Conservation (phyloP, 2,888 invertebrate genomes). For the Nomada ferruginata region DNA sequence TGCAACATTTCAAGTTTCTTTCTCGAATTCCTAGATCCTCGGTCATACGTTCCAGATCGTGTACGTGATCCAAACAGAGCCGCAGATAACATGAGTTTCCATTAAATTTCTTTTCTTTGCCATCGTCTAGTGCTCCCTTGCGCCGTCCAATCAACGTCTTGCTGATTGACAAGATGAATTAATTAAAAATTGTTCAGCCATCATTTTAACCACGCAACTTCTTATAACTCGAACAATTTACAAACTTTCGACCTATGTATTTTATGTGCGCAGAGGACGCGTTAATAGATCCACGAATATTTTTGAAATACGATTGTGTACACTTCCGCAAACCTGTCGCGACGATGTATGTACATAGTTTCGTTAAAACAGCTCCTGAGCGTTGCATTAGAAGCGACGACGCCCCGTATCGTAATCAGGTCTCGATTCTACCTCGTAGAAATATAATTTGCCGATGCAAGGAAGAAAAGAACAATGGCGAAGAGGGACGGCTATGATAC, state of each 20-base stretch:
- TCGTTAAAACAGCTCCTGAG: no score
- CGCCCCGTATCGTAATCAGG: conserved; percentile 66
- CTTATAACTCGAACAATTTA: neutral
- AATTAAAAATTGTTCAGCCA: conserved; percentile 16
- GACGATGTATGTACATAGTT: no score
- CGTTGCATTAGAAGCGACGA: conserved; percentile 58
- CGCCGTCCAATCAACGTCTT: conserved; percentile 31
- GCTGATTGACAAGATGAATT: conserved; percentile 30
- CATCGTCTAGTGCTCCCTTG: neutral
- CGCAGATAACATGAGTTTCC: conserved; percentile 37
- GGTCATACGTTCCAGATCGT: conserved; percentile 54
- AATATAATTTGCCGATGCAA: conserved; percentile 69
- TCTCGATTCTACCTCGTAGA: conserved; percentile 65
- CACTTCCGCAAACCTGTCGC: no score
- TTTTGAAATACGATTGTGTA: no score
- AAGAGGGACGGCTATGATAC: neutral
- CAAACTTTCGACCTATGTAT: neutral
- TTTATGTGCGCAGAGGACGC: no score
- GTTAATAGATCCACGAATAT: no score
- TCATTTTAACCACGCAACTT: neutral
- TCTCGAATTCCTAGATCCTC: conserved; percentile 71
- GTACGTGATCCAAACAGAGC: conserved; percentile 58
- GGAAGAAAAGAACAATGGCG: conserved; percentile 1
- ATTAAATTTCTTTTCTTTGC: conserved; percentile 48
- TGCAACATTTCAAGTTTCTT: conserved; percentile 68